A percentile compares a stretch with the other conserved stretches of the same genome.
These are phyloP conservation scores for Etheostoma perlongum DNA, from an alignment of 2,797 vertebrate species.

Conservation along the genomic window DNA sequence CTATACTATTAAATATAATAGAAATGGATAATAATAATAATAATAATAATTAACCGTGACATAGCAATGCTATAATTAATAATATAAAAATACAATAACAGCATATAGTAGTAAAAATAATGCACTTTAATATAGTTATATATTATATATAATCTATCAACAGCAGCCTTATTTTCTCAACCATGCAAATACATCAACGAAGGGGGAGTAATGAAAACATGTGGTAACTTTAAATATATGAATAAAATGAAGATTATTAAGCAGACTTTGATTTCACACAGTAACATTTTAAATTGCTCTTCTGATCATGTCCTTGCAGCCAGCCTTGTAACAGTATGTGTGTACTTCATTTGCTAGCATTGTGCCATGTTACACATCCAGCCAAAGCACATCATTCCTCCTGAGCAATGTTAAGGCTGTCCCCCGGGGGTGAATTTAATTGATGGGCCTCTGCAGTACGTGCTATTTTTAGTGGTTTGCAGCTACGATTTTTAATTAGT, in stretches of 20 bases:
- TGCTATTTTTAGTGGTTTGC: conserved; percentile 80
- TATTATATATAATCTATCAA: neutral
- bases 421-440: conserved; percentile 69
- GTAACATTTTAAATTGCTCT: conserved; percentile 22
- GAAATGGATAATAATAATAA: no score
- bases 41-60: no score
- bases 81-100: no score
- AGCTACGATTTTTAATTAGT: conserved; percentile 79
- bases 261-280: neutral
- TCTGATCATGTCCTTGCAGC: conserved; percentile 58
- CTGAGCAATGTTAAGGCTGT: conserved; percentile 66
- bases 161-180: neutral
- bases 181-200: neutral
- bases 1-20: no score
- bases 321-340: conserved; percentile 54
- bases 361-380: conserved; percentile 67
- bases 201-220: neutral
- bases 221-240: neutral
- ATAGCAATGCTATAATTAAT: no score
- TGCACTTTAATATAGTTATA: neutral
- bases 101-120: neutral
- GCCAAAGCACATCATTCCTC: conserved; percentile 62
- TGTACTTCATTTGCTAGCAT: conserved; percentile 65
- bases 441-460: conserved; percentile 65
- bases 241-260: conserved; percentile 3